Conservation (phyloP, 1,140 invertebrate genomes). For the Drosophila rhopaloa region DNA sequence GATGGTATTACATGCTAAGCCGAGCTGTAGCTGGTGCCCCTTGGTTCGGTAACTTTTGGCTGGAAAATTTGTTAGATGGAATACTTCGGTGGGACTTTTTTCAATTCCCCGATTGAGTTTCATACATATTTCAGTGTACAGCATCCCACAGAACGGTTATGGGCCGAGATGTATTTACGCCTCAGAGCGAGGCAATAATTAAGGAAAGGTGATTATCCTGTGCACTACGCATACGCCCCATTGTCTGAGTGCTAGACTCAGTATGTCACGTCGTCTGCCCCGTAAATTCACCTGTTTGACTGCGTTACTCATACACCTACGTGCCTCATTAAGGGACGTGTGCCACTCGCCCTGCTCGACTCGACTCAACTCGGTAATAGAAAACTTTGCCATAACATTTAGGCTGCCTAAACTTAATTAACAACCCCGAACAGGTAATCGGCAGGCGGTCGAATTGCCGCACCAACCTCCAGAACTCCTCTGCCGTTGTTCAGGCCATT, state of each 20-base stretch:
- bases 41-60: slow-evolving; percentile 39
- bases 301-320: slow-evolving; percentile 79
- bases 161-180: slow-evolving; percentile 11
- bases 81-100: slow-evolving; percentile 34
- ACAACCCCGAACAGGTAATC: slow-evolving; percentile 75
- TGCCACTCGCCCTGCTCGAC: not conserved
- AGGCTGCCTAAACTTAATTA: slow-evolving; percentile 75
- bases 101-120: slow-evolving; percentile 44
- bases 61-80: slow-evolving; percentile 44
- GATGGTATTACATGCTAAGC: slow-evolving; percentile 52
- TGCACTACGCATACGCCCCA: slow-evolving; percentile 45
- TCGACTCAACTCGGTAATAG: slow-evolving; percentile 60
- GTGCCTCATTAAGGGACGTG: slow-evolving; percentile 74
- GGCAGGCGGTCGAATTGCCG: slow-evolving; percentile 41
- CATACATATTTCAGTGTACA: slow-evolving; percentile 25
- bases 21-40: slow-evolving; percentile 29
- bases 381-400: slow-evolving; percentile 81
- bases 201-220: slow-evolving; percentile 13
- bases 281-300: slow-evolving; percentile 59
- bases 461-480: not conserved
- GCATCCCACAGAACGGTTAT: slow-evolving; percentile 19
- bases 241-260: slow-evolving; percentile 18
- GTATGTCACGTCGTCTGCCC: slow-evolving; percentile 48
- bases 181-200: slow-evolving; percentile 21
- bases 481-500: slow-evolving; percentile 64